Base-by-base conservation (phyloP, 2,888 invertebrate genomes). In the Hermaeophaga mercurialis region DNA sequence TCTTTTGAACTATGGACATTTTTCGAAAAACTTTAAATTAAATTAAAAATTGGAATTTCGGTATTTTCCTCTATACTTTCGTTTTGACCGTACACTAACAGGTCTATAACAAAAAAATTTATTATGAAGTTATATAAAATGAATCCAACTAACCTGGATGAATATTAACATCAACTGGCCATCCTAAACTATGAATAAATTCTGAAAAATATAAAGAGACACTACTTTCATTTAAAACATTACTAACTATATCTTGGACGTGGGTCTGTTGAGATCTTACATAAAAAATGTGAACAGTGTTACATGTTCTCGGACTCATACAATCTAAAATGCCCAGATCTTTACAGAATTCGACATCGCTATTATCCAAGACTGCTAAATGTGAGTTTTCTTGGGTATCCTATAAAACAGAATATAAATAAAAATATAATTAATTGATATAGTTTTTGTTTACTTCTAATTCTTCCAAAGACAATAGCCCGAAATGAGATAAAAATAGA, bases 261-360 rank as follows among this genome's bases (percentile, higher is more conserved):
- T 79, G 79, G 45, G 85, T 85, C 77, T 96, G 96, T 0, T 93
- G 94, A 9, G 91, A 85, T 75, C 90, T 89, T 1, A 94, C 94
- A 73, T 96, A 97, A 80, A 96, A 95, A 65, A 97, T 85, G 76
- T 96, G 95, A 61, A 92, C 94, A 0, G 96, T 97, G 73, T 96
- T 93, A 70, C 89, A 88, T 1, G 91, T 91, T 61, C 96, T 84
- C 28, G 91, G 86, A 67, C 94, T 93, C 71, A 94, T 86, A 64
- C 87, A 87, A 78, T 98, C 98, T 56, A 97, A 79, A 18, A 83
- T 80, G 62, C 90, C 88, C 58, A 99, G 80, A 70, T 96, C 96
- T 6, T 82, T 77, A 31, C 85, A 83, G 75, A 97, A 94, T 38
- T 90, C 90, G 0, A 84, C 73, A 44, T 82, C 80, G 1, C 82